Conservation (phyloP, 2,113 vertebrate genomes). For the Tachuris rubrigastra region DNA sequence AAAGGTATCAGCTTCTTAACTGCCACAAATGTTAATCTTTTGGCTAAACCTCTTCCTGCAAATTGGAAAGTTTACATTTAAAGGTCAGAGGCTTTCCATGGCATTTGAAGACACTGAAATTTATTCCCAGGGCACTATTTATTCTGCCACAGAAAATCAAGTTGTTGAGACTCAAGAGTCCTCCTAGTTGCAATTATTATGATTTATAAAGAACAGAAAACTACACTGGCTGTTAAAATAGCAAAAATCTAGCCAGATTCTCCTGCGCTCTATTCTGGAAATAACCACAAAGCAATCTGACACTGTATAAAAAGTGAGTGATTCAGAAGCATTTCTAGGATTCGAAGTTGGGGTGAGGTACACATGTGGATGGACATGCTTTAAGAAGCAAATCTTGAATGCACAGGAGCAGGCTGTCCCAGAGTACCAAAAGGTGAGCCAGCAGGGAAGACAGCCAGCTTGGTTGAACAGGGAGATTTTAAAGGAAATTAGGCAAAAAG, state of each 20-base stretch:
- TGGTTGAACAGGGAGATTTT: too few species aligned
- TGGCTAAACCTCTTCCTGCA: not conserved
- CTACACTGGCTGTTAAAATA: not conserved
- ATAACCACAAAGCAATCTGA: not conserved
- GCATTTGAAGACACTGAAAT: constrained; percentile 19
- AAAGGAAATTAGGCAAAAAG: too few species aligned
- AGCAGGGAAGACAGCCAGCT: too few species aligned
- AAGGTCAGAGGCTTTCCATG: not conserved
- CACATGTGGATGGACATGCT: rapidly evolving
- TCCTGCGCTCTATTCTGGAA: not conserved
- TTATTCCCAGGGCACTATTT: not conserved
- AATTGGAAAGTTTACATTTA: constrained; percentile 40
- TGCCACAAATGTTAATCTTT: not conserved
- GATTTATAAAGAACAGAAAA: not conserved
- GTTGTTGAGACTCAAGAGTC: not conserved
- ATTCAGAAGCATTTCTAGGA: not conserved
- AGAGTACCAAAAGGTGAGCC: too few species aligned
- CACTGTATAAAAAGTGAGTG: not conserved
- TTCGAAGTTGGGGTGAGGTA: not conserved
- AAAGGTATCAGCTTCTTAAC: not conserved
- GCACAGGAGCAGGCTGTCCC: too few species aligned
- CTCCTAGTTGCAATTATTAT: not conserved
- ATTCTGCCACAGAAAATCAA: not conserved
- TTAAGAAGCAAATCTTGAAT: too few species aligned
- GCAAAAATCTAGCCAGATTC: not conserved